Evolutionary conservation across 2,888 invertebrate genomes (phyloP), one percentile per base, ranked within the genome.

Genomic region (Scrobipalpa atriplicella): DNA sequence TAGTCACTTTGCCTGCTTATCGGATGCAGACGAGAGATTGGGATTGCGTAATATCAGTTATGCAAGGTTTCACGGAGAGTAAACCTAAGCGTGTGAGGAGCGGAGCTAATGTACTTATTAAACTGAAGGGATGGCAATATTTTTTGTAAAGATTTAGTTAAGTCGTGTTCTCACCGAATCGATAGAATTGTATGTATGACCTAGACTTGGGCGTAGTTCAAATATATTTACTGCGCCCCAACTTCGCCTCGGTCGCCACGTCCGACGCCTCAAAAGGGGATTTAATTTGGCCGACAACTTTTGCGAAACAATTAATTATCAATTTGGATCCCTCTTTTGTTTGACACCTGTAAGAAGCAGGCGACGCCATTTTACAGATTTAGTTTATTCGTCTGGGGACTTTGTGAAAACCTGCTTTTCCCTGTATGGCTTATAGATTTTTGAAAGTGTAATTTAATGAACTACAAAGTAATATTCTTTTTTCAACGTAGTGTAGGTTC

Each of bases 231-330:
- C 21, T 9, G 5, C 16, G 19, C 16, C 9, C 6, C 21, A 19
- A 21, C 75, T 78, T 75, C 79, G 75, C 76, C 1, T 58, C 58
- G 58, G 16, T 58, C 58, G 58, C 36, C 38, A 79, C 62, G 62
- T 62, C 62, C 62, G 6, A 58, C 80, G 79, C 84, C 84, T 86
- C 86, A 83, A 81, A 85, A 89, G 86, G 88, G 90, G 87, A 87
- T 90, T 90, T 89, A 89, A 90, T 90, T 88, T 88, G 85, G 85
- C 79, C 81, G 80, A 85, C 81, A 91, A 92, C 81, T 91, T 92
- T 87, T 81, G 80, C 83, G 86, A 83, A 85, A 89, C 90, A 90
- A 90, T 92, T 92, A 91, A 92, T 91, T 91, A 91, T 89, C 88
- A 86, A 88, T 89, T 86, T 86, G 75, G 78, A 77, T 77, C 85